phyloP scores from a whole-genome alignment of 2,888 invertebrate genomes.

The Netelia virgata region DNA sequence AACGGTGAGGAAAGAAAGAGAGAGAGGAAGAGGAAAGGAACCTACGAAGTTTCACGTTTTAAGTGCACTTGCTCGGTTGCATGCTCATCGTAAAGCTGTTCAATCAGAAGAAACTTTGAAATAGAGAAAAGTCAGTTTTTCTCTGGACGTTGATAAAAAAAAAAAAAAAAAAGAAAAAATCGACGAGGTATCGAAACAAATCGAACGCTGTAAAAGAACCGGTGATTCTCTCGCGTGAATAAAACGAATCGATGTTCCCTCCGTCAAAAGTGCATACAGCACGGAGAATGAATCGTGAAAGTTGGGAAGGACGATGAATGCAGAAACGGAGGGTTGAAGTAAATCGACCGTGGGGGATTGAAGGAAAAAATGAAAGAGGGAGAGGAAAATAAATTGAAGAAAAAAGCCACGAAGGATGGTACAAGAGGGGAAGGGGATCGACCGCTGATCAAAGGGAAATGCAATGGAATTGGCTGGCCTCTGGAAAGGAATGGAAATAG shows the following conservation, averaged over 20 bases:
- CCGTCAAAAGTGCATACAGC: conserved; percentile 1
- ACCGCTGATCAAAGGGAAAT: conserved; percentile 77
- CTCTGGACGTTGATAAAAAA: conserved; percentile 13
- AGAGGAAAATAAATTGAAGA: not conserved
- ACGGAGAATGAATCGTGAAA: not conserved
- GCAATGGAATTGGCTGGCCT: conserved; percentile 75
- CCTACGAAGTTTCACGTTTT: conserved; percentile 35
- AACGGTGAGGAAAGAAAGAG: not conserved
- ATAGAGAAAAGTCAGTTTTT: conserved; percentile 28
- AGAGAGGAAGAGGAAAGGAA: conserved; percentile 29
- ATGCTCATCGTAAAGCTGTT: conserved; percentile 41
- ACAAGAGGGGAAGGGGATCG: conserved; percentile 64
- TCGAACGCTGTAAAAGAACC: not conserved
- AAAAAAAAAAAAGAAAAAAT: not conserved
- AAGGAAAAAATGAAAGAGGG: not conserved
- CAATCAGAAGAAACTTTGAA: conserved; percentile 47
- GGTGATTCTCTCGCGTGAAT: no score
- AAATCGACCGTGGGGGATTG: not conserved
- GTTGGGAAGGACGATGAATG: not conserved
- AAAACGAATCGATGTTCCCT: conserved; percentile 16
- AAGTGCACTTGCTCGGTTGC: conserved; percentile 34
- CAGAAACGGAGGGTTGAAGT: not conserved
- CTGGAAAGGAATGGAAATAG: conserved; percentile 54
- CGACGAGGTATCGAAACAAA: not conserved
- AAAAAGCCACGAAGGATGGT: conserved; percentile 15